Percentiles rank a stretch among this genome's conserved stretches.
Conservation (phyloP, 2,888 invertebrate species). For the Ennomos erosarius region DNA sequence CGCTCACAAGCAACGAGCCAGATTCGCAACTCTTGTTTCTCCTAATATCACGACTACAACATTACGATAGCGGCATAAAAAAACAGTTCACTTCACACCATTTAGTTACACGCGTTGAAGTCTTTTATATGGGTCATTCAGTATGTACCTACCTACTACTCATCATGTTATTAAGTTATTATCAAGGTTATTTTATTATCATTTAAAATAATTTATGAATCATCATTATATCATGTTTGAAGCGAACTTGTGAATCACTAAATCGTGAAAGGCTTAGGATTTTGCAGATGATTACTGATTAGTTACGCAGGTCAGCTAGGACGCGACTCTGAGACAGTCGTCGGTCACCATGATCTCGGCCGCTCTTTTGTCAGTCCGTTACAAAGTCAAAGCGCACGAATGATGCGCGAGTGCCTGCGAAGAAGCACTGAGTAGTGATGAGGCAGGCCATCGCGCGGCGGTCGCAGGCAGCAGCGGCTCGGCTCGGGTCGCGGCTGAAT, state of each 20-base stretch:
- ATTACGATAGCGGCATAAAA: slow-evolving; percentile 10
- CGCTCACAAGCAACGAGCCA: slow-evolving; percentile 10
- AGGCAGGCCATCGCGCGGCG: slow-evolving; percentile 8
- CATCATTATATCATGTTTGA: slow-evolving; percentile 3
- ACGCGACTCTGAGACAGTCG: slow-evolving; percentile 7
- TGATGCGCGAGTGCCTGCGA: neutral
- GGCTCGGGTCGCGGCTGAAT: slow-evolving; percentile 77
- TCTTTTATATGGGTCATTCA: slow-evolving; percentile 51
- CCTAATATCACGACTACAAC: slow-evolving; percentile 9
- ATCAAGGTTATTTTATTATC: too few relatives aligned
- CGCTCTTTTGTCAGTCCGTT: slow-evolving; percentile 2
- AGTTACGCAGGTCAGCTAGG: slow-evolving; percentile 34
- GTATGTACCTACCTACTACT: neutral
- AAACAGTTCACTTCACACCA: slow-evolving; percentile 12
- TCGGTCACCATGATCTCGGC: neutral
- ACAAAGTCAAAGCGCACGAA: neutral
- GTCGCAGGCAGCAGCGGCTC: slow-evolving; percentile 28
- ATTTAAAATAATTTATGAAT: too few relatives aligned
- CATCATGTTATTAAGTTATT: too few relatives aligned
- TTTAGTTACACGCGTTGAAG: slow-evolving; percentile 52
- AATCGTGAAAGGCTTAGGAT: slow-evolving; percentile 25
- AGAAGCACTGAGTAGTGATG: slow-evolving; percentile 18
- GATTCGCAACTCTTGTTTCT: slow-evolving; percentile 8
- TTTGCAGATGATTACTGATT: slow-evolving; percentile 39
- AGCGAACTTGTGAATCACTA: slow-evolving; percentile 43